Conservation (phyloP, 2,888 invertebrate genomes). For the Ectemnius lituratus region DNA sequence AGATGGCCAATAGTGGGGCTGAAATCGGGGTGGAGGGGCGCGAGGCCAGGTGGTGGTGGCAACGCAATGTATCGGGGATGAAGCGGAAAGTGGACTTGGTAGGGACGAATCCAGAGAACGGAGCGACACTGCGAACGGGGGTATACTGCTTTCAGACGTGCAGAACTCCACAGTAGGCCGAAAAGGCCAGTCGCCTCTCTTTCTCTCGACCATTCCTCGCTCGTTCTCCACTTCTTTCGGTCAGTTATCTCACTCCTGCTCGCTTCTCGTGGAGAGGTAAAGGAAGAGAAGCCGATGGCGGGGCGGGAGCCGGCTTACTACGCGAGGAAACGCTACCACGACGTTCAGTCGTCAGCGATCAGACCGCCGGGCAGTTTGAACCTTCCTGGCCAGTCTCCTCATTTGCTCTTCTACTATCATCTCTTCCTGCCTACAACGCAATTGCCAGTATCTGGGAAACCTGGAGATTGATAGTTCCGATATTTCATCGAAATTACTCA, state of each 20-base stretch:
- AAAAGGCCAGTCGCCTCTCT: slow-evolving; percentile 66
- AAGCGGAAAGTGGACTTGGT: slow-evolving; percentile 41
- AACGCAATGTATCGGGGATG: slow-evolving; percentile 28
- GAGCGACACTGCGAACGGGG: slow-evolving; percentile 53
- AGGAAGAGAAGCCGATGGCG: slow-evolving; percentile 63
- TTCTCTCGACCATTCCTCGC: slow-evolving; percentile 21
- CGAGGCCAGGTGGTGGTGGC: slow-evolving; percentile 26
- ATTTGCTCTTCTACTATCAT: slow-evolving; percentile 33
- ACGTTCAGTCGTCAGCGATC: slow-evolving; percentile 65
- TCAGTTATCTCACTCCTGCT: slow-evolving; percentile 49
- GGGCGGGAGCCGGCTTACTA: slow-evolving; percentile 64
- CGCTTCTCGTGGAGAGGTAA: slow-evolving; percentile 53
- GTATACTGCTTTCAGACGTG: slow-evolving; percentile 63
- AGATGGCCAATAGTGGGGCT: slow-evolving; percentile 34
- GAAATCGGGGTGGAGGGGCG: slow-evolving; percentile 33
- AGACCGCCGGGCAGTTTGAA: slow-evolving; percentile 65
- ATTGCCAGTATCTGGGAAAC: slow-evolving; percentile 29
- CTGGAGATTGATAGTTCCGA: slow-evolving; percentile 23
- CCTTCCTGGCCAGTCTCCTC: slow-evolving; percentile 61
- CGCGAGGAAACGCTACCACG: slow-evolving; percentile 60
- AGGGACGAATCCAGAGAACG: slow-evolving; percentile 59
- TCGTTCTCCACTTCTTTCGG: slow-evolving; percentile 43
- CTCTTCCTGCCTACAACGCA: slow-evolving; percentile 40
- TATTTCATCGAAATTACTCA: no score
- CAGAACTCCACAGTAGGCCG: slow-evolving; percentile 73